These are phyloP conservation scores for Lucinisca nassula DNA, from an alignment of 2,888 invertebrate genomes.

Conservation along the genomic window DNA sequence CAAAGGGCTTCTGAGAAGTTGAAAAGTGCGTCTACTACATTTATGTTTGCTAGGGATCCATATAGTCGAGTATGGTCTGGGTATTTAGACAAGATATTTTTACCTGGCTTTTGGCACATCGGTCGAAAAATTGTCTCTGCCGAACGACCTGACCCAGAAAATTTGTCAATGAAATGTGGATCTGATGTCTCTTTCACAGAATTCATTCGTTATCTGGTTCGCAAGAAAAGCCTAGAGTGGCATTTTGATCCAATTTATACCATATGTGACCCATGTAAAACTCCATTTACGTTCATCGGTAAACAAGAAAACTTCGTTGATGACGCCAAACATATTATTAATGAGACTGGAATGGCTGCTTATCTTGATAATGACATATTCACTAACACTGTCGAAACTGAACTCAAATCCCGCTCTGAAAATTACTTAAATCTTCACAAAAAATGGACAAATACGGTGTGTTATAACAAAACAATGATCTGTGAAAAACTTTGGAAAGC, in stretches of 20 bases:
- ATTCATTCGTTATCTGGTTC: constrained; percentile 59
- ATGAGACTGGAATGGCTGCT: constrained; percentile 33
- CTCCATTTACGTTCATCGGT: constrained; percentile 67
- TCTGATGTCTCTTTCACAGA: constrained; percentile 66
- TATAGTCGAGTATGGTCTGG: constrained; percentile 72
- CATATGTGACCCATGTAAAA: constrained; percentile 69
- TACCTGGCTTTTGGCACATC: constrained; percentile 71
- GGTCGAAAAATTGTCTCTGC: constrained; percentile 28
- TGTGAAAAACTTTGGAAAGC: constrained; percentile 54
- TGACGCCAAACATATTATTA: constrained; percentile 50
- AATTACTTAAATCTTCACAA: neutral
- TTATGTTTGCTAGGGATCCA: constrained; percentile 73
- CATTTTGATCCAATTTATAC: constrained; percentile 62
- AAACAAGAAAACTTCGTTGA: constrained; percentile 64
- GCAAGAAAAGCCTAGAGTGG: constrained; percentile 28
- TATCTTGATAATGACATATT: neutral
- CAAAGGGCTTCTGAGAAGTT: neutral
- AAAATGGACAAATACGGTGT: neutral
- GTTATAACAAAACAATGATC: constrained; percentile 49
- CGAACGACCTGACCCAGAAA: neutral
- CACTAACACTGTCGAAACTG: constrained; percentile 29
- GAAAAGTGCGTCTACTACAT: constrained; percentile 34
- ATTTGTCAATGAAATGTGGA: constrained; percentile 38
- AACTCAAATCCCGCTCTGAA: constrained; percentile 49
- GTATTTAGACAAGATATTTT: constrained; percentile 72